Evolutionary conservation across 2,797 vertebrate species (phyloP), one percentile per base, ranked within the genome.

Genomic region (Danio jaintianensis): DNA sequence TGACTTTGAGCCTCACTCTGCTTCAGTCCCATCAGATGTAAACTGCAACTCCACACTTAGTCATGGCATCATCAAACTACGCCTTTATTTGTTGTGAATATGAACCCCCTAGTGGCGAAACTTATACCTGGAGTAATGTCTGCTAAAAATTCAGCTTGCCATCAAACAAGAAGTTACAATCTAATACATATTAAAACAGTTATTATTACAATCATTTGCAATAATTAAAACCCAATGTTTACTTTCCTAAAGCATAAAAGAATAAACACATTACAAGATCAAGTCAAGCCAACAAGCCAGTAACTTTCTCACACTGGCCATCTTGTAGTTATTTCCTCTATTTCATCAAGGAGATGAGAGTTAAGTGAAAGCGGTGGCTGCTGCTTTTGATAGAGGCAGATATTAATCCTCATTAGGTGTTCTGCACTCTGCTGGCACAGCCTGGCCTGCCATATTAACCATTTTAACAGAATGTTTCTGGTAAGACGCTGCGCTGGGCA

Each of bases 391-490:
- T 67, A 83, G 70, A 85, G 79, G 64, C 71, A 63, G 76, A 90
- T 86, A 92, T 90, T 87, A 89, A 91, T 91, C 89, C 89, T 90
- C 85, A 90, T 91, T 87, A 89, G 85, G 86, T 62, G 18, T 66
- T 70, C 75, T 73, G 45, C 80, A 79, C 68, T 75, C 43, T 13
- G n/a, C 67, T 82, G 87, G 86, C 80, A 77, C 77, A 74, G 84
- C 72, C 59, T 29, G 71, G 80, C 82, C 85, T 87, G 88, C 85
- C 74, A 18, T 18, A 45, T 66, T 86, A 85, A 87, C 87, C 75
- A 79, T 75, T 15, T 68, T 52, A 55, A 72, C 42, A 58, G 47
- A 63, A 75, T 62, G 63, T 58, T 90, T 88, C 78, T 82, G 61
- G 62, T 62, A 76, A 71, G 68, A 45, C 13, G 42, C 52, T 67